A percentile compares a stretch with the other conserved stretches of the same genome.
Conservation (phyloP, 2,113 vertebrate genomes). For the Otus sunia region DNA sequence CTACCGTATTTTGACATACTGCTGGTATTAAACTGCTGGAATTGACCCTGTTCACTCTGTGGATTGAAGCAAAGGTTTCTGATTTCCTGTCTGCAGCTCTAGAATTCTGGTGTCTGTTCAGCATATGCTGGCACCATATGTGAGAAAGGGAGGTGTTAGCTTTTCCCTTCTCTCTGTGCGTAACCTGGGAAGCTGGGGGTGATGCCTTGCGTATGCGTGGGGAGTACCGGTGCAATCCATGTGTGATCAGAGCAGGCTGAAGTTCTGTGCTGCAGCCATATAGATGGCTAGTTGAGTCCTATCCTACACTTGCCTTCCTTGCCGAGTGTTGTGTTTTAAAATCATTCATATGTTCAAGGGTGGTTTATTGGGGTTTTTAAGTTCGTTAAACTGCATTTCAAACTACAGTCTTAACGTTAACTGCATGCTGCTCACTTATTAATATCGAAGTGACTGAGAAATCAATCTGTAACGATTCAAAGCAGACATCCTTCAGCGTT, state of each 20-base stretch:
- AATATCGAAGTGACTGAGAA: neutral
- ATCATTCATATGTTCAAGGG: neutral
- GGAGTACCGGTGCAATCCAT: neutral
- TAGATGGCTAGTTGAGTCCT: neutral
- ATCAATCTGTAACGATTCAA: neutral
- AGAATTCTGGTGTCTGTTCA: neutral
- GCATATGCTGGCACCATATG: slow-evolving; percentile 52
- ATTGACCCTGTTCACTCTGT: neutral
- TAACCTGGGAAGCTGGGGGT: neutral
- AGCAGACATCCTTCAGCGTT: neutral
- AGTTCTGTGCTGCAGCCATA: neutral
- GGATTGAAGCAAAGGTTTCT: slow-evolving; percentile 2
- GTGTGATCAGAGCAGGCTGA: neutral
- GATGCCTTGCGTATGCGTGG: neutral
- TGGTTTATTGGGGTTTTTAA: neutral
- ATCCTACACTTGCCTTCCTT: neutral
- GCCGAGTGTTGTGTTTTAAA: neutral
- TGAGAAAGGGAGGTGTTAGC: slow-evolving; percentile 28
- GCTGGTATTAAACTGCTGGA: neutral
- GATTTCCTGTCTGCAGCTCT: neutral
- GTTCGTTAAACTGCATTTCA: neutral
- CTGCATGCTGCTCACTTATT: neutral
- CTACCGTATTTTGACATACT: neutral
- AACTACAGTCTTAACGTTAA: neutral
- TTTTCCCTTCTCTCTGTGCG: neutral